Base-by-base conservation (phyloP, 2,797 vertebrate genomes). In the Oceanodroma leucorhoa region DNA sequence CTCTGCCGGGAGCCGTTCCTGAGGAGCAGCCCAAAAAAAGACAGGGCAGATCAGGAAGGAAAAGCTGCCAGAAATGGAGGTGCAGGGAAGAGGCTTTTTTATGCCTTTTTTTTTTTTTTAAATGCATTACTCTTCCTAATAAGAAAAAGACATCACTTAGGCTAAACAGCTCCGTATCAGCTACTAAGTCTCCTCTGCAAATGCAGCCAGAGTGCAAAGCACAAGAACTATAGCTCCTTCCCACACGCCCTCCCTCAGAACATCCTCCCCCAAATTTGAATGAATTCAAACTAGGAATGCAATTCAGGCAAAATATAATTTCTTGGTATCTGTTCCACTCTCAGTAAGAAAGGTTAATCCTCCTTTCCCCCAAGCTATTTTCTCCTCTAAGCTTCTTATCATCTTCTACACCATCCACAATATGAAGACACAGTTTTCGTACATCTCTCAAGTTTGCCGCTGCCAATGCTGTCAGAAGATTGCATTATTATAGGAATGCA, bases 311-410 rank as follows among this genome's bases (percentile, higher is more conserved):
- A 95, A 95, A 90, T 60, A 60, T 64, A 84, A 89, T 84, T 78
- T 82, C 77, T 93, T 89, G 55, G 48, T 96, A 82, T 95, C 83
- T 87, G 22, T 90, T 94, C 77, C 61, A 57, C 80, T 94, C 51
- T 43, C 45, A 67, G 43, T 77, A 61, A 87, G 64, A 85, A 77
- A 95, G 83, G 89, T 85, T 95, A 97, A 96, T 96, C 81, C 62
- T 92, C 55, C 93, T 95, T 80, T 45, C 14, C 85, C 67, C 51
- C 60, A 64, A 70, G 90, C 64, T 95, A 50, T 94, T 95, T 92
- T 90, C 81, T 95, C 45, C 60, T 87, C 88, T 95, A 95, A 95
- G 90, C 95, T 89, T 81, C 93, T 96, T 96, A 96, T 96, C 90
- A 92, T 61, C 69, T 92, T 91, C 82, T 85, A 65, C 69, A 75